A percentile compares a stretch with the other conserved stretches of the same genome.
Evolutionary conservation across 2,797 vertebrate genomes (phyloP).

Genomic region (Sebastes taczanowskii): DNA sequence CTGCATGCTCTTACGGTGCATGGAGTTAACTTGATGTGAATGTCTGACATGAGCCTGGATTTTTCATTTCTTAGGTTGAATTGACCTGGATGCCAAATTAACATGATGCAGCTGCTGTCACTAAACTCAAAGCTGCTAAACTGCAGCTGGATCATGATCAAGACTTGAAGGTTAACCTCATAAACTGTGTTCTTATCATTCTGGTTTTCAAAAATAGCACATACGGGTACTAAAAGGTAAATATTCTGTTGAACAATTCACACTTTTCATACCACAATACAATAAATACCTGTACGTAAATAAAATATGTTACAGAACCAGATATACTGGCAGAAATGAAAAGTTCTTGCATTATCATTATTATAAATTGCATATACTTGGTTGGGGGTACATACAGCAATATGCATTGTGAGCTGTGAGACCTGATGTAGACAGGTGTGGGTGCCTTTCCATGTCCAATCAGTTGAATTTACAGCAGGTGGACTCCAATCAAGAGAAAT

Average conservation of each 20-base stretch:
- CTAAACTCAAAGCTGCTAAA: neutral
- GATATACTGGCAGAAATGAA: neutral
- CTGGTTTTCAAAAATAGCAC: neutral
- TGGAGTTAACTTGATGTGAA: neutral
- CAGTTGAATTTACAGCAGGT: neutral
- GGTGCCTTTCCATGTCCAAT: neutral
- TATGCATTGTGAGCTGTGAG: neutral
- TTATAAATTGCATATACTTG: neutral
- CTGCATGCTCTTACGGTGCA: rapidly evolving
- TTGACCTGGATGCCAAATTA: neutral
- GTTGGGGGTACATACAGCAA: neutral
- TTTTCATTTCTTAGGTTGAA: neutral
- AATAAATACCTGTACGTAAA: neutral
- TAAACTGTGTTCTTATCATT: too few species aligned
- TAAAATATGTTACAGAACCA: neutral
- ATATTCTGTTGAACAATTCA: neutral
- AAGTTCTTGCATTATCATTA: neutral
- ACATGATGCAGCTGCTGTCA: neutral
- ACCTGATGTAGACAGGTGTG: neutral
- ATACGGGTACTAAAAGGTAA: too few species aligned
- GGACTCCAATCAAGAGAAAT: neutral
- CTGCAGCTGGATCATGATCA: neutral
- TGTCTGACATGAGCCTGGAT: neutral
- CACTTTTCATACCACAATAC: neutral
- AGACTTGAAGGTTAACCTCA: neutral